Conservation (phyloP, 2,888 invertebrate species). For the Melanostoma mellinum region DNA sequence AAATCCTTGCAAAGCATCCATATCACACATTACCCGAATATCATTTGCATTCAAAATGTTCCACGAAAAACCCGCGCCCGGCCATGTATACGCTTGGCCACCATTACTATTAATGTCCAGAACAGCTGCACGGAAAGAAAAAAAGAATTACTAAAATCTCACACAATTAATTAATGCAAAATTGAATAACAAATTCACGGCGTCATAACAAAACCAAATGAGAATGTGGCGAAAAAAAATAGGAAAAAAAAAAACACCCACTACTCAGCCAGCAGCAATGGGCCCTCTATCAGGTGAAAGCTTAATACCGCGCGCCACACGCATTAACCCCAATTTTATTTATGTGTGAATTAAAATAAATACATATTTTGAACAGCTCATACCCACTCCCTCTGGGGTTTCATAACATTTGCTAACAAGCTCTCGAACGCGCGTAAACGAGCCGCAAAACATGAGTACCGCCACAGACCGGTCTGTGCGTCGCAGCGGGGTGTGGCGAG, state of each 20-base stretch:
- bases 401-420: conserved; percentile 69
- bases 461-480: conserved; percentile 17
- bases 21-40: conserved; percentile 45
- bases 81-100: not conserved
- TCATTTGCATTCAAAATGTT: conserved; percentile 57
- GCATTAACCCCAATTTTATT: conserved; percentile 73
- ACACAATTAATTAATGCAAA: conserved; percentile 69
- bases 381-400: conserved; percentile 20
- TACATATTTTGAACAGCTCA: conserved; percentile 45
- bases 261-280: conserved; percentile 6
- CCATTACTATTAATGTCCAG: conserved; percentile 55
- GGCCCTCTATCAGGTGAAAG: conserved; percentile 64
- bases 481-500: not conserved
- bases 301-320: conserved; percentile 67
- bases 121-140: conserved; percentile 12
- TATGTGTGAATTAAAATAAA: conserved; percentile 73
- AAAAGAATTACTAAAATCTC: conserved; percentile 39
- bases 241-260: conserved; percentile 5
- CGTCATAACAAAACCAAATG: conserved; percentile 61
- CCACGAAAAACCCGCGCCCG: conserved; percentile 19
- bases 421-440: conserved; percentile 62
- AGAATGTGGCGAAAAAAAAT: conserved; percentile 41
- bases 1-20: conserved; percentile 50
- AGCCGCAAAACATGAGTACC: conserved; percentile 61
- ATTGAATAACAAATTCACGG: conserved; percentile 72